A percentile compares a stretch with the other conserved stretches of the same genome.
Evolutionary conservation across 2,888 invertebrate species (phyloP).

Genomic region (Microplitis manilae): DNA sequence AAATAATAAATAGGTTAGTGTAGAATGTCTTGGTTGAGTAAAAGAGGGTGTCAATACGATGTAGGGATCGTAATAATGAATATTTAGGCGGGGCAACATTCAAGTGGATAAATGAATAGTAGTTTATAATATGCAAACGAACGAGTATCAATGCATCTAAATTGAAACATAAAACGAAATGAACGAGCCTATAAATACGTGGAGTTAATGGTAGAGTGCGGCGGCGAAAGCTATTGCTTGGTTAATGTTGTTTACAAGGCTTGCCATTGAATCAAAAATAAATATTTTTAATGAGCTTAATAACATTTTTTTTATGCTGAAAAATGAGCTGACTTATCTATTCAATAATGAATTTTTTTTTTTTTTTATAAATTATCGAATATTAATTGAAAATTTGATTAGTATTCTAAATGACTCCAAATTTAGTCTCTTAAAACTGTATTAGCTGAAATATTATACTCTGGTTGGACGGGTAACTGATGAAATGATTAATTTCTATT

Average conservation of each 20-base stretch:
- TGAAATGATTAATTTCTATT: too few relatives aligned
- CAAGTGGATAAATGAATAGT: conserved; percentile 60
- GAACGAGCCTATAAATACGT: conserved; percentile 69
- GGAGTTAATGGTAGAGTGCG: conserved; percentile 69
- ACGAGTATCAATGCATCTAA: conserved; percentile 71
- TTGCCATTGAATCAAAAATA: conserved; percentile 26
- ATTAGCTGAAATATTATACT: too few relatives aligned
- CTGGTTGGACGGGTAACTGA: too few relatives aligned
- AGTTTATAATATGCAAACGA: conserved; percentile 67
- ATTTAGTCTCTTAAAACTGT: too few relatives aligned
- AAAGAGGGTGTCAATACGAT: conserved; percentile 46
- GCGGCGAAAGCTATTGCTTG: conserved; percentile 68
- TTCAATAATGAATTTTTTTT: too few relatives aligned
- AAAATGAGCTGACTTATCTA: background rate
- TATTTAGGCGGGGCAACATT: conserved; percentile 56
- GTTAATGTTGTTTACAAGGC: conserved; percentile 64
- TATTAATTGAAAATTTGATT: too few relatives aligned
- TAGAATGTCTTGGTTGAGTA: conserved; percentile 43
- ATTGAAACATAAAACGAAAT: conserved; percentile 71
- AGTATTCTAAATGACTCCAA: too few relatives aligned
- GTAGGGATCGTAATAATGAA: conserved; percentile 64
- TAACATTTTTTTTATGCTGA: background rate
- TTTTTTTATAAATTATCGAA: too few relatives aligned
- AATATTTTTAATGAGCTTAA: conserved; percentile 40
- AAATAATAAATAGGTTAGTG: conserved; percentile 43